Conservation (phyloP, 2,113 vertebrate species). For the Indri indri region DNA sequence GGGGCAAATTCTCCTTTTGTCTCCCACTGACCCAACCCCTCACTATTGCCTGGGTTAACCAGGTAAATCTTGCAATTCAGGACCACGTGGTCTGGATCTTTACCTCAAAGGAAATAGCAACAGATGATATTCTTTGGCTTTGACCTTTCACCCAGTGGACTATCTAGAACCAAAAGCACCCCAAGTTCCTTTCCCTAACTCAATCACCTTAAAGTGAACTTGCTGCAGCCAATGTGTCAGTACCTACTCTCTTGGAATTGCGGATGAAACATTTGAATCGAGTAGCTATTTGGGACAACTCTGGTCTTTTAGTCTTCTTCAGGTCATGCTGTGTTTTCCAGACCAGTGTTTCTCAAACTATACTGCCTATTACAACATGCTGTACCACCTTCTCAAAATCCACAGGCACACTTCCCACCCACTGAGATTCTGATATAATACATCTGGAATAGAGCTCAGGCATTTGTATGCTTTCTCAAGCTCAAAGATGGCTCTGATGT, state of each 20-base stretch:
- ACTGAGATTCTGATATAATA: background rate
- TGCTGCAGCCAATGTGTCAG: background rate
- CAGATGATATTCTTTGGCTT: background rate
- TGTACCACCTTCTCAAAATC: background rate
- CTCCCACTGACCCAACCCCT: background rate
- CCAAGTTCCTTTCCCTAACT: background rate
- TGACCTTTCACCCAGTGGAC: background rate
- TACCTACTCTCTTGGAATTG: background rate
- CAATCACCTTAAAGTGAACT: background rate
- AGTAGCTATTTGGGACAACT: background rate
- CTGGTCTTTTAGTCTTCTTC: background rate
- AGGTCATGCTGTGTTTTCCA: background rate
- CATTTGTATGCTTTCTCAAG: background rate
- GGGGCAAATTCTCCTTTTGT: background rate
- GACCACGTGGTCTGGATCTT: background rate
- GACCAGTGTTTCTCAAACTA: background rate
- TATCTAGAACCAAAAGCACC: background rate
- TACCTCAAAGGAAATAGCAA: background rate
- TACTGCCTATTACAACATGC: background rate
- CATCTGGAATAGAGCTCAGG: background rate
- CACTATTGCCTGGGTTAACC: background rate
- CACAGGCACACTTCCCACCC: background rate
- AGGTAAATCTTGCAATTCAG: background rate
- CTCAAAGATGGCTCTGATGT: background rate
- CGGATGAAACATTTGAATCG: background rate